Conservation (phyloP, 1,140 invertebrate genomes). For the Scaptodrosophila lebanonensis region DNA sequence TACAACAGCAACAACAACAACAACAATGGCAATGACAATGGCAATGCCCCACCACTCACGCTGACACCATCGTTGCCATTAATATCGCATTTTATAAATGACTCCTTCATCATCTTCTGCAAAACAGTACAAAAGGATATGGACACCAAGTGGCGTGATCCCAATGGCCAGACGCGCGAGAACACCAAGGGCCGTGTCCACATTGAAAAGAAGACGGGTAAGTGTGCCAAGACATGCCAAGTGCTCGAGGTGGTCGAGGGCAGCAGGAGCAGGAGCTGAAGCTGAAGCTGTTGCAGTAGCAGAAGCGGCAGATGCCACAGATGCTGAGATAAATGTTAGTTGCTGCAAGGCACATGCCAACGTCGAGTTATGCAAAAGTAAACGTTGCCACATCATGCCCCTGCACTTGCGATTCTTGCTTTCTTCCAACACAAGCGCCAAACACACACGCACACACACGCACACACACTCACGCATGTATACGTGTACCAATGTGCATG, state of each 20-base stretch:
- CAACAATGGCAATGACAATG: slow-evolving; percentile 1
- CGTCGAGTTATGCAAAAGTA: slow-evolving; percentile 8
- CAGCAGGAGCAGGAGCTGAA: neutral
- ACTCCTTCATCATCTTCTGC: slow-evolving; percentile 75
- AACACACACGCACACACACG: too few species aligned
- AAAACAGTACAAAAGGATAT: slow-evolving; percentile 73
- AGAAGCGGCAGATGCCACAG: too few species aligned
- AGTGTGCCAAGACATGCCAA: slow-evolving; percentile 20
- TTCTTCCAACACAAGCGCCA: too few species aligned
- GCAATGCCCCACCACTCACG: slow-evolving; percentile 30
- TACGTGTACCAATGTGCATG: neutral
- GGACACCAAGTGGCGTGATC: slow-evolving; percentile 74
- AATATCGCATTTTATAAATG: slow-evolving; percentile 76
- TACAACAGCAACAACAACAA: neutral
- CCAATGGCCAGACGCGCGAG: slow-evolving; percentile 57
- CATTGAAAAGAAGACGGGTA: slow-evolving; percentile 71
- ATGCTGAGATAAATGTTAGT: too few species aligned
- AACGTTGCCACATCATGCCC: slow-evolving; percentile 7
- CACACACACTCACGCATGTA: neutral
- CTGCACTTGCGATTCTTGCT: neutral
- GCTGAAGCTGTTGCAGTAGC: slow-evolving; percentile 2
- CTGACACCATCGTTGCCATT: slow-evolving; percentile 66
- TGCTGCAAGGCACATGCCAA: neutral
- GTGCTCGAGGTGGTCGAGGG: neutral
- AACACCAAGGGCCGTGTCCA: slow-evolving; percentile 73